A percentile compares a stretch with the other conserved stretches of the same genome.
Conservation (phyloP, 2,888 invertebrate genomes). For the Fragum whitleyi region DNA sequence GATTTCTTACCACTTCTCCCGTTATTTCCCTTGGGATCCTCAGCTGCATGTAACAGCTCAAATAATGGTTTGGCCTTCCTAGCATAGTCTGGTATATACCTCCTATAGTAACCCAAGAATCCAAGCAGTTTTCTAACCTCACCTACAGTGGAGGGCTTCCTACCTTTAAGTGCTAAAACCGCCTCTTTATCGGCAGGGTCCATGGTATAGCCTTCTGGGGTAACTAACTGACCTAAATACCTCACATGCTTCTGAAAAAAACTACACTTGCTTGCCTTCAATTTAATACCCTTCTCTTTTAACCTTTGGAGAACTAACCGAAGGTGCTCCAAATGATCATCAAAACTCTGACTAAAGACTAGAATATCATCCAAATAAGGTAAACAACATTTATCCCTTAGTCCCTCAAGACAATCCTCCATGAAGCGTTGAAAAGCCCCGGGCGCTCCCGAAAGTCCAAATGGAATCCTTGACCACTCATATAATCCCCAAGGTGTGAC, state of each 20-base stretch:
- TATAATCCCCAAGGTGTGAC: conserved; percentile 58
- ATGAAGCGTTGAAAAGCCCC: conserved; percentile 58
- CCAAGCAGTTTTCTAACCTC: conserved; percentile 52
- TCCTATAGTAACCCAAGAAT: conserved; percentile 47
- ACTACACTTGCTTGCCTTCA: conserved; percentile 57
- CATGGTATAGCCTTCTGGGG: conserved; percentile 43
- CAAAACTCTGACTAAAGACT: conserved; percentile 56
- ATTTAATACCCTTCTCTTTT: conserved; percentile 50
- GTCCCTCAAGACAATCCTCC: conserved; percentile 46
- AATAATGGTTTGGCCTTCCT: conserved; percentile 42
- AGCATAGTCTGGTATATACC: conserved; percentile 44
- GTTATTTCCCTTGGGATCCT: too few relatives aligned
- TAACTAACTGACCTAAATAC: conserved; percentile 61
- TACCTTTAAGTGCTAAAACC: conserved; percentile 35
- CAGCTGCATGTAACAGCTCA: too few relatives aligned
- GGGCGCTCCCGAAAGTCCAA: conserved; percentile 55
- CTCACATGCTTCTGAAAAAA: conserved; percentile 55
- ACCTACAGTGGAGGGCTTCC: conserved; percentile 29
- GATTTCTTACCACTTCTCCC: too few relatives aligned
- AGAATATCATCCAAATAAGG: conserved; percentile 64
- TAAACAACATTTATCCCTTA: conserved; percentile 48
- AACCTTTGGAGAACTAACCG: conserved; percentile 51
- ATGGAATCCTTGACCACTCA: conserved; percentile 62
- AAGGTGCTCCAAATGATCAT: conserved; percentile 59
- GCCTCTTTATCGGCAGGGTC: conserved; percentile 13